Percentiles rank a stretch among this genome's conserved stretches.
These are phyloP conservation scores for Caranx melampygus DNA, from an alignment of 2,113 vertebrate genomes.

Conservation along the genomic window DNA sequence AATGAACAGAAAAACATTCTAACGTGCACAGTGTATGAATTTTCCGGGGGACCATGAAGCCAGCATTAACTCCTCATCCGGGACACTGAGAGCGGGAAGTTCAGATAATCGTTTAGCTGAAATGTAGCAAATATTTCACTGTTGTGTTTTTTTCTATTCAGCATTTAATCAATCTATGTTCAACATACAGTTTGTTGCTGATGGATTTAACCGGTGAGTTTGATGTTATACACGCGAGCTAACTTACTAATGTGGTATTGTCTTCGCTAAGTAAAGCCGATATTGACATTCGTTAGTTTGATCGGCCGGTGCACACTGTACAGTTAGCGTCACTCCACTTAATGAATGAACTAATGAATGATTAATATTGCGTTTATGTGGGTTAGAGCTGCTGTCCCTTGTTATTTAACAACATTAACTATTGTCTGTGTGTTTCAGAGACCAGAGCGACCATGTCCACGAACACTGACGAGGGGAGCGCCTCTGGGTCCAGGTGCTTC, in stretches of 20 bases:
- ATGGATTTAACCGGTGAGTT: not conserved
- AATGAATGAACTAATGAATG: not conserved
- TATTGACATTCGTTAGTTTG: not conserved
- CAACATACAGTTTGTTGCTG: not conserved
- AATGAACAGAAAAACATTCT: not conserved
- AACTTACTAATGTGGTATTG: not conserved
- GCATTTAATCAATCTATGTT: too few species aligned
- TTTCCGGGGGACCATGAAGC: slow-evolving; percentile 29
- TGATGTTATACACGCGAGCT: not conserved
- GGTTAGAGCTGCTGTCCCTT: too few species aligned
- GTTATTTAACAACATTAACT: not conserved
- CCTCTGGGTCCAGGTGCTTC: slow-evolving; percentile 41
- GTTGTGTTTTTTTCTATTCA: not conserved
- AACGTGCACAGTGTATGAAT: fast-evolving
- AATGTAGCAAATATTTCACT: not conserved
- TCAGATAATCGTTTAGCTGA: not conserved
- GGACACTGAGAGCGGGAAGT: slow-evolving; percentile 65
- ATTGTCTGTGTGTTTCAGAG: not conserved
- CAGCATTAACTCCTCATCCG: slow-evolving; percentile 37
- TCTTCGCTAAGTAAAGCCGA: not conserved
- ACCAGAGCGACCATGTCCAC: slow-evolving; percentile 59
- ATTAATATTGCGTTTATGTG: not conserved
- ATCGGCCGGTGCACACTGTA: not conserved
- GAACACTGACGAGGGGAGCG: slow-evolving; percentile 14
- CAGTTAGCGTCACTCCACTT: not conserved